phyloP scores from a whole-genome alignment of 2,113 vertebrate species.

The Scophthalmus maximus region DNA sequence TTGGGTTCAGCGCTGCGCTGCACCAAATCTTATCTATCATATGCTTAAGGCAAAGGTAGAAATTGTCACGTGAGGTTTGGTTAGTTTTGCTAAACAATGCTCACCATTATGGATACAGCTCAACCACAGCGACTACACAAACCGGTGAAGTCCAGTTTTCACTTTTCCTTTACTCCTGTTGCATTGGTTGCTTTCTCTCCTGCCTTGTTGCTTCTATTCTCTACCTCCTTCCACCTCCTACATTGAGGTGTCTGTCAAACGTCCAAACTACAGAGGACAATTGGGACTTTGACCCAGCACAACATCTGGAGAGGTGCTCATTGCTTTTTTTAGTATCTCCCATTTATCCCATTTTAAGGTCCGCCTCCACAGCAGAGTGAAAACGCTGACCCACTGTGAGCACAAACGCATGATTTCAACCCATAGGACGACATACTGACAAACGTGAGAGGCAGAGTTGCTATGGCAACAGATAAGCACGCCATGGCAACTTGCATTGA shows the following conservation, averaged over 20 bases:
- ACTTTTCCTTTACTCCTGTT: too few relatives aligned
- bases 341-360: slow-evolving; percentile 9
- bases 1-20: too few relatives aligned
- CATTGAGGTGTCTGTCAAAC: not conserved
- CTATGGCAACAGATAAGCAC: slow-evolving; percentile 63
- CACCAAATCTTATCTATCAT: too few relatives aligned
- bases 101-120: too few relatives aligned
- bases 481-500: slow-evolving; percentile 71
- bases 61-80: too few relatives aligned
- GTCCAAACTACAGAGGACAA: not conserved
- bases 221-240: not conserved
- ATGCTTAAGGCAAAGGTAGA: too few relatives aligned
- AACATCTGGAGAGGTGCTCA: slow-evolving; percentile 21
- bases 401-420: slow-evolving; percentile 37
- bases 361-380: slow-evolving; percentile 47
- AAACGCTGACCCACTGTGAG: slow-evolving; percentile 51
- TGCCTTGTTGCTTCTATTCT: not conserved
- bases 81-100: too few relatives aligned
- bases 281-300: not conserved
- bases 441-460: slow-evolving; percentile 67
- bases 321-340: slow-evolving; percentile 36
- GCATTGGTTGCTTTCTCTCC: not conserved
- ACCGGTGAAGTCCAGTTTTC: too few relatives aligned
- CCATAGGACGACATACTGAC: slow-evolving; percentile 20
- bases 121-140: too few relatives aligned